phyloP scores from a whole-genome alignment of 64 coral and sea anemone genomes.

The Acropora yongei region DNA sequence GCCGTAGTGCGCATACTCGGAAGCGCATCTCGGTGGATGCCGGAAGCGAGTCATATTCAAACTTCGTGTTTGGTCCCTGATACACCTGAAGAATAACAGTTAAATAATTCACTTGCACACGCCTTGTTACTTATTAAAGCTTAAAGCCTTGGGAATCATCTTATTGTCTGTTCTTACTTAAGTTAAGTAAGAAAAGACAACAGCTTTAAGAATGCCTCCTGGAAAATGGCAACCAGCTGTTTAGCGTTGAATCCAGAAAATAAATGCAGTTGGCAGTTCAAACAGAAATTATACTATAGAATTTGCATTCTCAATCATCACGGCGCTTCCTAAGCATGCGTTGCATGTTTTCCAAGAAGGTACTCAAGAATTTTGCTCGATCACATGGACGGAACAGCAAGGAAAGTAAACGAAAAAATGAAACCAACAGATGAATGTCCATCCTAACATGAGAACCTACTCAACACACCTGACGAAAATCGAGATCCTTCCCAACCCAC shows the following conservation, averaged over 20 bases:
- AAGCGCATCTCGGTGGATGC: slow-evolving; percentile 73
- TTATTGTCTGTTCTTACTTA: too few relatives aligned
- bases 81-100: slow-evolving; percentile 57
- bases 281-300: neutral
- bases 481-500: slow-evolving; percentile 67
- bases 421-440: neutral
- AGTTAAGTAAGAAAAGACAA: neutral
- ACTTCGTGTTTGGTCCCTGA: slow-evolving; percentile 69
- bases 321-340: too few relatives aligned
- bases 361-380: too few relatives aligned
- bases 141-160: too few relatives aligned
- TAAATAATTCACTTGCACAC: neutral
- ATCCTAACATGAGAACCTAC: neutral
- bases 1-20: slow-evolving; percentile 83
- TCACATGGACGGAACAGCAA: too few relatives aligned
- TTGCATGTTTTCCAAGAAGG: too few relatives aligned
- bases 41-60: slow-evolving; percentile 31
- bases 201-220: neutral
- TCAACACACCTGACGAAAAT: slow-evolving; percentile 74
- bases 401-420: neutral
- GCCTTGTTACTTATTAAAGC: too few relatives aligned
- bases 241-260: neutral
- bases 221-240: neutral
- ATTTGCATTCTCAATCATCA: neutral
- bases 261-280: neutral